These are phyloP conservation scores for Prunella fulvescens DNA, from an alignment of 2,113 vertebrate genomes.

Conservation along the genomic window DNA sequence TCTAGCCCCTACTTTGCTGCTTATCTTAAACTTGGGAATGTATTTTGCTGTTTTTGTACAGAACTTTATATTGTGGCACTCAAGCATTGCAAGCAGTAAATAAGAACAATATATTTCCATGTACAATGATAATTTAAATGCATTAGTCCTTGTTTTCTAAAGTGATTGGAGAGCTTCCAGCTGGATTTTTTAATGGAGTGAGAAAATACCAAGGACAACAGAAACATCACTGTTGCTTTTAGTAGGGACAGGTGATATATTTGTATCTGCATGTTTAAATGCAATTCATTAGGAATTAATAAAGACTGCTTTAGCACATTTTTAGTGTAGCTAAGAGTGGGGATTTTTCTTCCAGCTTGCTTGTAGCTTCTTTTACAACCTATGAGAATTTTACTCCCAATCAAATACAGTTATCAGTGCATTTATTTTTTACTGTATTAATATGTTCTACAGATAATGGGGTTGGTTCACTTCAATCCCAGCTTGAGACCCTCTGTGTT, in stretches of 20 bases:
- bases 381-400: neutral
- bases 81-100: neutral
- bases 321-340: neutral
- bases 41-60: neutral
- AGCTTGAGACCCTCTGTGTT: neutral
- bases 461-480: neutral
- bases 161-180: neutral
- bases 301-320: neutral
- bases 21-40: neutral
- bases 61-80: neutral
- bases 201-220: neutral
- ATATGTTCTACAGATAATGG: neutral
- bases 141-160: neutral
- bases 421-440: conserved; percentile 11
- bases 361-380: neutral
- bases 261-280: neutral
- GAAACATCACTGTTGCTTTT: neutral
- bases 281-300: neutral
- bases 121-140: neutral
- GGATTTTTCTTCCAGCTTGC: neutral
- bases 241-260: neutral
- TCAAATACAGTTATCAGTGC: neutral
- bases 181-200: neutral
- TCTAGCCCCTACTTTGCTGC: neutral
- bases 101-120: neutral